phyloP scores from a whole-genome alignment of 2,113 vertebrate genomes.

The Trinectes maculatus region DNA sequence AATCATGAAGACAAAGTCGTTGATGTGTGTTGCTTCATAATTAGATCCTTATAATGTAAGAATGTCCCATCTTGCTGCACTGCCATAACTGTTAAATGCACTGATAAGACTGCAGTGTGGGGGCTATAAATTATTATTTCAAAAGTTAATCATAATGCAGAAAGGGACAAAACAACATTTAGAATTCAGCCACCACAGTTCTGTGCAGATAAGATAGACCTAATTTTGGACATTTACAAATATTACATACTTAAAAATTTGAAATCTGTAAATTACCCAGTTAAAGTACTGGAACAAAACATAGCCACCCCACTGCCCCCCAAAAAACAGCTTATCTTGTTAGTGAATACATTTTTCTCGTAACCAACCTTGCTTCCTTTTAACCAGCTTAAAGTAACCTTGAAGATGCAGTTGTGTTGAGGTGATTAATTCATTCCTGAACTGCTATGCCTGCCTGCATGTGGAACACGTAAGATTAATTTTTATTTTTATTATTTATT shows the following conservation, averaged over 20 bases:
- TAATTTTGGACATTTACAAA: conserved; percentile 20
- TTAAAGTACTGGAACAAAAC: conserved; percentile 22
- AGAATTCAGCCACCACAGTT: conserved; percentile 5
- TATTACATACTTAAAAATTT: conserved; percentile 16
- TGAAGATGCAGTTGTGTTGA: conserved; percentile 57
- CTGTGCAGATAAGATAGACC: conserved; percentile 26
- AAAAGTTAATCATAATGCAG: conserved; percentile 10
- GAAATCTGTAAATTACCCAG: conserved; percentile 8
- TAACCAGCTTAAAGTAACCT: conserved; percentile 62
- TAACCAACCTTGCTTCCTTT: conserved; percentile 44
- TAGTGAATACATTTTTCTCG: conserved; percentile 25
- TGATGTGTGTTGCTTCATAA: background rate
- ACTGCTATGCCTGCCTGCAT: conserved; percentile 48
- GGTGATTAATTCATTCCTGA: conserved; percentile 70
- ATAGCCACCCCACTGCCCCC: too few relatives aligned
- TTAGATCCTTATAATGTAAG: background rate
- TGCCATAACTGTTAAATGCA: background rate
- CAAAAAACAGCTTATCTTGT: conserved; percentile 35
- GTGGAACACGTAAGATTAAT: conserved; percentile 63
- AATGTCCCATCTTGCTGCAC: background rate
- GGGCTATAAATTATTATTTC: conserved; percentile 5
- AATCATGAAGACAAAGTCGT: background rate
- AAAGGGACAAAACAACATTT: conserved; percentile 10
- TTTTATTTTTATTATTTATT: too few relatives aligned
- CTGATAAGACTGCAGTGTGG: conserved; percentile 15